Evolutionary conservation across 2,113 vertebrate genomes (phyloP).

Genomic region (Monopterus albus): DNA sequence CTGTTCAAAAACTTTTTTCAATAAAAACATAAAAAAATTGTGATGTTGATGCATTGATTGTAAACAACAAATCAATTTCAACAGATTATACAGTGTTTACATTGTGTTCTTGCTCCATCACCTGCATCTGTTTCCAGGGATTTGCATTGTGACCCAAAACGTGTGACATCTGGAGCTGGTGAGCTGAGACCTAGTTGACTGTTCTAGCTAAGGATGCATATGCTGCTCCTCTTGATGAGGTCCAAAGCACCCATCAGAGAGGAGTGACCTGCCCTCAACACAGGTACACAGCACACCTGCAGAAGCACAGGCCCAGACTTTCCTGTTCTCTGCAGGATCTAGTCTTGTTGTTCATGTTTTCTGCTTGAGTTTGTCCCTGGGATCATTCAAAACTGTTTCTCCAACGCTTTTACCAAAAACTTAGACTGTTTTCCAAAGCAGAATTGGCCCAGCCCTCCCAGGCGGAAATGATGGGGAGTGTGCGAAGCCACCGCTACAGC

Average conservation of each 20-base stretch:
- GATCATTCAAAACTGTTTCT: slow-evolving; percentile 98
- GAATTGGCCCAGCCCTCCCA: slow-evolving; percentile 87
- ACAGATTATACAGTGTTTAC: too few species aligned
- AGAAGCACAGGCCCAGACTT: slow-evolving; percentile 27
- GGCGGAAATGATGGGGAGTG: slow-evolving; percentile 93
- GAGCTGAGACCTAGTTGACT: slow-evolving; percentile 20
- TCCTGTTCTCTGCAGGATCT: slow-evolving; percentile 34
- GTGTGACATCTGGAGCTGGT: slow-evolving; percentile 39
- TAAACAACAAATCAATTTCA: background rate
- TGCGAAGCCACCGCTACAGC: slow-evolving; percentile 97
- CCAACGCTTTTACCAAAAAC: slow-evolving; percentile 97
- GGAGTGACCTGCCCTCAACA: slow-evolving; percentile 74
- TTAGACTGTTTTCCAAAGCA: slow-evolving; percentile 98
- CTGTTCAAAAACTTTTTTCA: slow-evolving; percentile 74
- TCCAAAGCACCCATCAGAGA: slow-evolving; percentile 77
- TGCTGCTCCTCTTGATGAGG: slow-evolving; percentile 76
- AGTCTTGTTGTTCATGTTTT: slow-evolving; percentile 63
- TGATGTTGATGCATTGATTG: slow-evolving; percentile 34
- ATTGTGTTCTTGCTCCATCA: too few species aligned
- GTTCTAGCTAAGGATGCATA: slow-evolving; percentile 48
- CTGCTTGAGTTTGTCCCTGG: slow-evolving; percentile 79
- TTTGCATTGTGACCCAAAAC: slow-evolving; percentile 33
- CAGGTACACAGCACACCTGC: slow-evolving; percentile 32
- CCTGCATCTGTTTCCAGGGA: slow-evolving; percentile 33
- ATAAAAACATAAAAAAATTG: slow-evolving; percentile 70